A percentile compares a stretch with the other conserved stretches of the same genome.
Conservation (phyloP, 2,797 vertebrate species). For the Coilia nasus region DNA sequence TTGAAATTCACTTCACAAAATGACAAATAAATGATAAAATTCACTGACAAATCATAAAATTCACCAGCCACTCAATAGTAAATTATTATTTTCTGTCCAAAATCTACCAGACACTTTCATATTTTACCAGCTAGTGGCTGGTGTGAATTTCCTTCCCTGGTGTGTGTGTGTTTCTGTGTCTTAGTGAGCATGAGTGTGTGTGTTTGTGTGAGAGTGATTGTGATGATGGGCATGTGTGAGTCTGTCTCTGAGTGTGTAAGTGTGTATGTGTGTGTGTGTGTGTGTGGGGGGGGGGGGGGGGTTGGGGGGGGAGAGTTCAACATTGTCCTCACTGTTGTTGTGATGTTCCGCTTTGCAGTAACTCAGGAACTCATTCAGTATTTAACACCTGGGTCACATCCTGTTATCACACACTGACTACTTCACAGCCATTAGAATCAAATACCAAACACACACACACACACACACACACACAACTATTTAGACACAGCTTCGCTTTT, state of each 20-base stretch:
- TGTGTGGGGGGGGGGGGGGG: background rate
- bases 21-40: no score
- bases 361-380: background rate
- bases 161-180: slow-evolving; percentile 17
- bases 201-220: slow-evolving; percentile 20
- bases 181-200: background rate
- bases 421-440: background rate
- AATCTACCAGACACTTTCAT: no score
- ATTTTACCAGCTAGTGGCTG: no score
- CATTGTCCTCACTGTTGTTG: background rate
- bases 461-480: background rate
- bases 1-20: no score
- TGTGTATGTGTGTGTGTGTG: background rate
- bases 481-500: background rate
- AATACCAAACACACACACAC: background rate
- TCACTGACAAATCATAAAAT: no score
- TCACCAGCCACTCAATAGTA: no score
- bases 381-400: background rate
- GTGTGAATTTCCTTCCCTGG: no score
- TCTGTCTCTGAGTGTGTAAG: slow-evolving; percentile 8
- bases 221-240: background rate
- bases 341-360: background rate
- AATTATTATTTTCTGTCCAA: no score
- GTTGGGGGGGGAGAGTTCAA: no score
- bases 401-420: background rate